Base-by-base conservation (phyloP, 2,888 invertebrate genomes). In the Penaeus monodon region DNA sequence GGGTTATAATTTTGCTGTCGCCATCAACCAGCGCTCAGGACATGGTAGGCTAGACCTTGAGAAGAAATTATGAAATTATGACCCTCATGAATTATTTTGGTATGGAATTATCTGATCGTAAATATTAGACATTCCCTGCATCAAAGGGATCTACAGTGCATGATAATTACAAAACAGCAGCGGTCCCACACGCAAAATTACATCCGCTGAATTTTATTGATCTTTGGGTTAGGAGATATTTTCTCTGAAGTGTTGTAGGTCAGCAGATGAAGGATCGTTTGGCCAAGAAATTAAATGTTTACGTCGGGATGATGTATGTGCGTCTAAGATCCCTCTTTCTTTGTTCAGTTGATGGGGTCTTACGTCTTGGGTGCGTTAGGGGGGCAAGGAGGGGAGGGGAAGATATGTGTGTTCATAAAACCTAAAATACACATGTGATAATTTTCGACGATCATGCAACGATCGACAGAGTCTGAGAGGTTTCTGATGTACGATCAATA, bases 81-180 rank as follows among this genome's bases (percentile, higher is more conserved):
- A 57, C 74, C n/a, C 33, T 63, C 74, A 83, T 83, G 83, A 83
- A 83, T 83, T 83, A 83, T 64, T 76, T 83, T 24, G 76, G 33
- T 38, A 64, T 83, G 29, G 76, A 38, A 83, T 83, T 83, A 83
- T 83, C 83, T 83, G 83, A 49, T 83, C 83, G 65, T 83, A 83
- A 83, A 83, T 83, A 83, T 76, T 44, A 64, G 38, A 29, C 65
- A 38, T 38, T 38, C 44, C 83, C 73, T 64, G 83, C 83, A 83
- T 83, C 83, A 83, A 73, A 83, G 83, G 83, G 57, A 38, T 74
- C 76, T 74, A 83, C 76, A 76, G 76, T 57, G 83, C 83, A 38
- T 83, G 63, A 83, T 82, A 70, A 38, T 27, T 22, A 63, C 64
- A 0, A 64, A 64, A 73, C 73, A 74, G 65, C 74, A 33, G 64